Evolutionary conservation across 2,113 vertebrate species (phyloP), one percentile per base, ranked within the genome.

Genomic region (Lepisosteus osseus): DNA sequence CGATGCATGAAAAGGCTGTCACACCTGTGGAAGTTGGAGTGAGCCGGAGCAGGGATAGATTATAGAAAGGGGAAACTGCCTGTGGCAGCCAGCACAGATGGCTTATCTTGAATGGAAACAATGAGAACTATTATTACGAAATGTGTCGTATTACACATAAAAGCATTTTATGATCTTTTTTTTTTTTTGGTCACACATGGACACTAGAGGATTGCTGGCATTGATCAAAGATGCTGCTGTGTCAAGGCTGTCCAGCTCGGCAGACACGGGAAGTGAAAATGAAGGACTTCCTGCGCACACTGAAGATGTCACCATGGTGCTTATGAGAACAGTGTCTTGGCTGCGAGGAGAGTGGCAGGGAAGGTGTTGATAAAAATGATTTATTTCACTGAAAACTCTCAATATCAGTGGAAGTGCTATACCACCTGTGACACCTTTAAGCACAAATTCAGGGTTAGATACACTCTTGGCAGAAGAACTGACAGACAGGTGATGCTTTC

Each of bases 111-210:
- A 72, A 72, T 69, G 59, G 73, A 62, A 67, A 79, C 79, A 77
- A 77, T 78, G 71, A 61, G 13, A 74, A 56, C 79, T 77, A 61
- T 73, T 69, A 73, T 69, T 69, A 74, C 84, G 83, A 83, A 76
- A 61, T 77, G 87, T 83, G 86, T 91, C 82, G 76, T 80, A 84
- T 89, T 90, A 87, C 90, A 84, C 82, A 87, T 85, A 79, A 65
- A 29, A 65, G 62, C 6, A 12, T 59, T 59, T 59, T 59, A n/a
- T 13, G 57, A 59, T 4, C 57, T 59, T 29, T 29, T 29, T 29
- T 29, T 29, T 29, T 13, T 3, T n/a, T 15, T n/a, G 2, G n/a
- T 59, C 57, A n/a, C 57, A 14, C 57, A 13, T 4, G 57, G n/a
- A 59, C 13, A 15, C n/a, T 59, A 13, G 57, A 5, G 12, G 57